phyloP scores from a whole-genome alignment of 2,797 vertebrate species.

The Hephaestus fuliginosus region DNA sequence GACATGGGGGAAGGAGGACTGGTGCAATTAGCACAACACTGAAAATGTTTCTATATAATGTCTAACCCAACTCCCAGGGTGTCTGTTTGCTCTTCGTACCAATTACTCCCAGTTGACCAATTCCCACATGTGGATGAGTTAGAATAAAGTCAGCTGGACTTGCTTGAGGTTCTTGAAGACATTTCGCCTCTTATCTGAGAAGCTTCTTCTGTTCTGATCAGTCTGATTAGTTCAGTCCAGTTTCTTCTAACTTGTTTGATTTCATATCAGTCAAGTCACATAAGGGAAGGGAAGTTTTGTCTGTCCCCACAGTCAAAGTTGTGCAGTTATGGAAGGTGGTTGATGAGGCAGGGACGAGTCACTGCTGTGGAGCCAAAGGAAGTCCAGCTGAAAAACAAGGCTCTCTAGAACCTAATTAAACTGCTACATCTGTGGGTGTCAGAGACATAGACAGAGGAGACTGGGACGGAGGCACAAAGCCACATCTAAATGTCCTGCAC shows the following conservation, averaged over 20 bases:
- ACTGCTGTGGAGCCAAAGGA: constrained; percentile 9
- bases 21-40: not conserved
- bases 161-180: too few relatives aligned
- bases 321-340: constrained; percentile 12
- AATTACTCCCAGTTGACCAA: constrained; percentile 9
- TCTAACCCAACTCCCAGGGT: not conserved
- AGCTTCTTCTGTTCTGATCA: too few relatives aligned
- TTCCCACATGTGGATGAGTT: constrained; percentile 3
- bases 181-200: too few relatives aligned
- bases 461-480: constrained; percentile 18
- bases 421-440: constrained; percentile 50
- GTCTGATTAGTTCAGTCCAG: too few relatives aligned
- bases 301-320: constrained; percentile 1
- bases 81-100: not conserved
- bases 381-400: constrained; percentile 45
- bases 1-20: not conserved
- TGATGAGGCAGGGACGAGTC: constrained; percentile 6
- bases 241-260: not conserved
- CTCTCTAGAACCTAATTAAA: constrained; percentile 50
- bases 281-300: constrained; percentile 7
- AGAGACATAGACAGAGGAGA: constrained; percentile 37
- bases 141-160: too few relatives aligned
- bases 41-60: not conserved
- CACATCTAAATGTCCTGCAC: constrained; percentile 27
- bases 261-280: constrained; percentile 6